Base-by-base conservation (phyloP, 2,113 vertebrate species). In the Nannobrachium achirus region DNA sequence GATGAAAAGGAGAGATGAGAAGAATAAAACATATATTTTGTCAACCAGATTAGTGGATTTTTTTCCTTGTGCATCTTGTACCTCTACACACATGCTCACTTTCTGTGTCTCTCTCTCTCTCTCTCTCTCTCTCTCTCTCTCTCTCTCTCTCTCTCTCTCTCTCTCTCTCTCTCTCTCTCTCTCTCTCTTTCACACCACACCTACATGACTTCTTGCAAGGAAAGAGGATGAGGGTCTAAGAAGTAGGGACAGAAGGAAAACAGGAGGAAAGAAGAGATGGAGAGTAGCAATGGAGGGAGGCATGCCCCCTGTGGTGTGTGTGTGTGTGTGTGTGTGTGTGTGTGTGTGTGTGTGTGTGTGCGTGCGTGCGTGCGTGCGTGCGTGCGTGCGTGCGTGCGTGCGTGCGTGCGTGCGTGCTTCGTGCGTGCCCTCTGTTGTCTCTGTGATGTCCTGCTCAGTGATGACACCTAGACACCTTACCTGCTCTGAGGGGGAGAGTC, bases 371-470 rank as follows among this genome's bases (percentile, higher is more conserved):
- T 33, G 25, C 6, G 25, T 33, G 25, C 6, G 25, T 33, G 25
- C 6, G 25, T 33, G 25, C 6, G 25, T 33, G 25, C 6, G 25
- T 33, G 25, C 6, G 25, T 33, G 25, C 6, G 25, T 33, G 25
- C 6, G 25, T 33, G 25, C 6, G 25, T 33, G 25, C 2, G 50
- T 10, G 25, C 18, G 18, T 10, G 2, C n/a, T n/a, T n/a, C 6
- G 46, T 16, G 39, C 19, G 25, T 66, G 85, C 77, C 78, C 80
- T 87, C 76, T 82, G 65, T 65, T 50, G 83, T 81, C 79, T 76
- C 72, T 70, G 64, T 78, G 59, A 45, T 56, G 50, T 69, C 63
- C 72, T 78, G 68, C 63, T 77, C 69, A 66, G 62, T 51, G 16
- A 14, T 56, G 79, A 79, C 77, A 78, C 73, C 61, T 38, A 14